These are phyloP conservation scores for Ammospiza nelsoni DNA, from an alignment of 2,113 vertebrate species.

Conservation along the genomic window DNA sequence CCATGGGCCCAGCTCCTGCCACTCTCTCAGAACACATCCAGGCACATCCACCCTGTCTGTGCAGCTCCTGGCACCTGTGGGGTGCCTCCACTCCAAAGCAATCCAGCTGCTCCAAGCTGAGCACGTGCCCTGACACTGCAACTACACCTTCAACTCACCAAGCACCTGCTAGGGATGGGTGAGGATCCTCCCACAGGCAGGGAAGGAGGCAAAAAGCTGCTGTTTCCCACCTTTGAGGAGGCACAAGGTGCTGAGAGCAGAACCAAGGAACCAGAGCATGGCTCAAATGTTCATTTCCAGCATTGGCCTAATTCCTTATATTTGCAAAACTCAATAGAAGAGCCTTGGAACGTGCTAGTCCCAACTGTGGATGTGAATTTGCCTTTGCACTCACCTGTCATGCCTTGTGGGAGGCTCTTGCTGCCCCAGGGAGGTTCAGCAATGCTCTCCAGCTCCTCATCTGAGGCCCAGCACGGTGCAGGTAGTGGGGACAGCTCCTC, in stretches of 20 bases:
- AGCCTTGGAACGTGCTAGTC: rapidly evolving
- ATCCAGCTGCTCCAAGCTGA: not conserved
- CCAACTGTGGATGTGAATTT: not conserved
- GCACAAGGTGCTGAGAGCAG: not conserved
- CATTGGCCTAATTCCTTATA: rapidly evolving
- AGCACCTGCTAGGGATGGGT: no score
- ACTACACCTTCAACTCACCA: not conserved
- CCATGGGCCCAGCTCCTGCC: not conserved
- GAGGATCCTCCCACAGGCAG: not conserved
- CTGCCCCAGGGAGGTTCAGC: not conserved
- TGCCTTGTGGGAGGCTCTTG: not conserved
- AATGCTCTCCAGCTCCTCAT: not conserved
- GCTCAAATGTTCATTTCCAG: rapidly evolving
- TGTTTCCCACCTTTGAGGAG: not conserved
- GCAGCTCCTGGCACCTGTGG: not conserved
- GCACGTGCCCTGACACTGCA: not conserved
- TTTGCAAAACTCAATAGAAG: not conserved
- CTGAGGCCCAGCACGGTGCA: not conserved
- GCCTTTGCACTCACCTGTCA: constrained; percentile 1
- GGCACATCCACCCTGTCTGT: not conserved
- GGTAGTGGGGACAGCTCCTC: not conserved
- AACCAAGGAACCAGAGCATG: rapidly evolving
- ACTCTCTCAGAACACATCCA: not conserved
- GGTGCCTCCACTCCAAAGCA: not conserved
- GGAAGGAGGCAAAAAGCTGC: not conserved